Conservation (phyloP, 1,140 invertebrate species). For the Elymnias hypermnestra region DNA sequence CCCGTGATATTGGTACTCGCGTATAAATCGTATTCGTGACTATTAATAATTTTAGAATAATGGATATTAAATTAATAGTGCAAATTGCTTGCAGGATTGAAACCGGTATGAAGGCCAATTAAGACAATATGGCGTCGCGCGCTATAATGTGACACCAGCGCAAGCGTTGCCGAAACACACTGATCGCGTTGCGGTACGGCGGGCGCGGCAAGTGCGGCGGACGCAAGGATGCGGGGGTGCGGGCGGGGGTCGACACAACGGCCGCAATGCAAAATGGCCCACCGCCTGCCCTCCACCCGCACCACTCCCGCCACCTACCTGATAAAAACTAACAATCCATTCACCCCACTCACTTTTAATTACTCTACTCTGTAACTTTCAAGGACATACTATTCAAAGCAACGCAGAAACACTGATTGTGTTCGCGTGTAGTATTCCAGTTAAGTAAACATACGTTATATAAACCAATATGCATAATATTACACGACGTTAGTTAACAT, state of each 20-base stretch:
- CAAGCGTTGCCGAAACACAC: constrained; percentile 57
- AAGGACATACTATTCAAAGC: constrained; percentile 29
- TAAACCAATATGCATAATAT: too few species aligned
- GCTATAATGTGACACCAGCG: constrained; percentile 42
- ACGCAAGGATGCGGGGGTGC: constrained; percentile 24
- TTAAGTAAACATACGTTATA: too few species aligned
- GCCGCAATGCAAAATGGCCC: constrained; percentile 22
- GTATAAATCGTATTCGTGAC: too few species aligned
- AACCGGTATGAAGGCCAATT: constrained; percentile 14
- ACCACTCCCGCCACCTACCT: constrained; percentile 19
- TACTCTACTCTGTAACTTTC: constrained; percentile 30
- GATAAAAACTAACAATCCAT: constrained; percentile 54
- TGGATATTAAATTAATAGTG: not conserved
- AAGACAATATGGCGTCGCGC: constrained; percentile 10
- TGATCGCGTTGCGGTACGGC: constrained; percentile 19
- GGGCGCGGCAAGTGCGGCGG: too few species aligned
- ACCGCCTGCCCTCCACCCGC: constrained; percentile 13
- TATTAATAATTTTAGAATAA: too few species aligned
- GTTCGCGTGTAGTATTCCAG: not conserved
- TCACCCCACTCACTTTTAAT: constrained; percentile 40
- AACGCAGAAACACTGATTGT: too few species aligned
- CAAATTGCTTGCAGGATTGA: constrained; percentile 17
- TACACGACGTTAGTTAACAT: too few species aligned
- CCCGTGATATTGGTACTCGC: too few species aligned
- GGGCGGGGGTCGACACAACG: constrained; percentile 20